Evolutionary conservation across 1,140 invertebrate genomes (phyloP).

Genomic region (Ditylenchus dipsaci): DNA sequence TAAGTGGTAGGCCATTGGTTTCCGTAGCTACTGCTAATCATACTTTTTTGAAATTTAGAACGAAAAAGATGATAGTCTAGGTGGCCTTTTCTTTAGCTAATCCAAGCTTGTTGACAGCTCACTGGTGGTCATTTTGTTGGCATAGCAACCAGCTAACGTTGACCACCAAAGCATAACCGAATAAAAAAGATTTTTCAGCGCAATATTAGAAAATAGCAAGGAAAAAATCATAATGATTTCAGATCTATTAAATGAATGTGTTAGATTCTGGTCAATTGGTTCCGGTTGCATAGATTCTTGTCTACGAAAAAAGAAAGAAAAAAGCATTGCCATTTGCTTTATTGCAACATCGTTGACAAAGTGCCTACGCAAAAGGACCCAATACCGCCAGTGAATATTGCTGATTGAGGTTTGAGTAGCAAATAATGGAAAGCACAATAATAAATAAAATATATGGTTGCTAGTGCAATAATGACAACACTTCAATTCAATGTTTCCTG

Average conservation of each 20-base stretch:
- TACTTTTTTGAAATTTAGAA: not conserved
- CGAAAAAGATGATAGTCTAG: not conserved
- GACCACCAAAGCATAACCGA: not conserved
- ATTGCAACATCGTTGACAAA: constrained; percentile 8
- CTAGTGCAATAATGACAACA: no score
- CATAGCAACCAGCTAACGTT: not conserved
- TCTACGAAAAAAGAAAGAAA: not conserved
- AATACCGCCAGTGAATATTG: no score
- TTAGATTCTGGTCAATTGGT: not conserved
- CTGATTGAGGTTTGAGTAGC: no score
- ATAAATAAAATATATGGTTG: no score
- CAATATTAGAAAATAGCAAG: no score
- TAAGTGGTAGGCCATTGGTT: not conserved
- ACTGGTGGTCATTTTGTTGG: not conserved
- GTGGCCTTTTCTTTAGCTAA: no score
- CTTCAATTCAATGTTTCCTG: no score
- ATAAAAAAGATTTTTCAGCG: not conserved
- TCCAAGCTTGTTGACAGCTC: no score
- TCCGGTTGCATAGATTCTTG: constrained; percentile 10
- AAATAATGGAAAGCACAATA: no score
- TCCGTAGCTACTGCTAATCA: not conserved
- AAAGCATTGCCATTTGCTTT: no score
- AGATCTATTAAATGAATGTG: no score
- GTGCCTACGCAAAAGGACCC: constrained; percentile 12
- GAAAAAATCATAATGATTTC: no score